Conservation (phyloP, 2,113 vertebrate species). For the Callospermophilus lateralis region DNA sequence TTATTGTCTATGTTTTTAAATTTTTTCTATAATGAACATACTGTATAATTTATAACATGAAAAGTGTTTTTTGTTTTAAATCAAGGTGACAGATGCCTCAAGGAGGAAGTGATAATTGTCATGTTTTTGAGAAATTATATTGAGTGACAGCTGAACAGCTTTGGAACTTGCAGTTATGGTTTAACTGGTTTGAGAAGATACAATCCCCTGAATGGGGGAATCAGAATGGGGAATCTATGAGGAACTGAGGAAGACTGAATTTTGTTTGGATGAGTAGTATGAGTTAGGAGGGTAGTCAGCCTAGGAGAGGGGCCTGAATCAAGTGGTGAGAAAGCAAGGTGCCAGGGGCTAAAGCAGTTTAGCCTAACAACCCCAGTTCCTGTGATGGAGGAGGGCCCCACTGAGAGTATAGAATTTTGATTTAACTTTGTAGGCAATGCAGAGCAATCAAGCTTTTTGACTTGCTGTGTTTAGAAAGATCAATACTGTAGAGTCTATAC, state of each 20-base stretch:
- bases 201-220: background rate
- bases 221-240: background rate
- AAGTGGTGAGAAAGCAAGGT: background rate
- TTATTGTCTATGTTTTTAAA: background rate
- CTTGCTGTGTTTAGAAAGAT: background rate
- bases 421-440: background rate
- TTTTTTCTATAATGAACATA: background rate
- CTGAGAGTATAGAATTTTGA: background rate
- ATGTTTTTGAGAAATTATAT: background rate
- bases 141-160: background rate
- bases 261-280: background rate
- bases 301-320: background rate
- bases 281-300: background rate
- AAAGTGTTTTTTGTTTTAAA: constrained; percentile 28
- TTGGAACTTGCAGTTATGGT: background rate
- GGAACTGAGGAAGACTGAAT: background rate
- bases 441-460: background rate
- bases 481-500: background rate
- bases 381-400: background rate
- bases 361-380: background rate
- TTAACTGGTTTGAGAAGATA: background rate
- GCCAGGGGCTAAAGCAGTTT: background rate
- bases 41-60: background rate
- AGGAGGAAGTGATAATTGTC: background rate
- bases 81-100: background rate